These are phyloP conservation scores for Aphis gossypii DNA, from an alignment of 1,140 invertebrate genomes.

Conservation along the genomic window DNA sequence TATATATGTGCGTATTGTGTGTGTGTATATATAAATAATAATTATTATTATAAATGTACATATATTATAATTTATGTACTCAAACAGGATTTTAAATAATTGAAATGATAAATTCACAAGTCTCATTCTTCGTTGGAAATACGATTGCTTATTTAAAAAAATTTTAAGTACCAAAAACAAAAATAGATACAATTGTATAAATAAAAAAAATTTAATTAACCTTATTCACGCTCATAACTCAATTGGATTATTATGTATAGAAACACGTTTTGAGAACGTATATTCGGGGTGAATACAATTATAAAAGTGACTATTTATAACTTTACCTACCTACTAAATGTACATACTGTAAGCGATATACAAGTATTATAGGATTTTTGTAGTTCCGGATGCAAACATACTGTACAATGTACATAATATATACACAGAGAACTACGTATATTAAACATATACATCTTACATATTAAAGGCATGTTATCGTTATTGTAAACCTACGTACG, in stretches of 20 bases:
- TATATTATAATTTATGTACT: not conserved
- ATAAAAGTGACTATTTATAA: not conserved
- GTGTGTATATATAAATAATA: not conserved
- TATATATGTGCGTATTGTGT: too few species aligned
- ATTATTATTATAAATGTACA: not conserved
- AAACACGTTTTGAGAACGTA: not conserved
- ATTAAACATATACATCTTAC: not conserved
- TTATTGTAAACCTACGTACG: not conserved
- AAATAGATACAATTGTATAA: not conserved
- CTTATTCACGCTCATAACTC: not conserved
- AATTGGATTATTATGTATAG: not conserved
- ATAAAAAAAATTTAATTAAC: not conserved
- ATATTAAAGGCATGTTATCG: not conserved
- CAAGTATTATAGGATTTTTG: not conserved
- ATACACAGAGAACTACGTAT: not conserved
- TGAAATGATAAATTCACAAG: not conserved
- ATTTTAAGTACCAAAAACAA: not conserved
- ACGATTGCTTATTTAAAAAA: not conserved
- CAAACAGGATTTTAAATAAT: not conserved
- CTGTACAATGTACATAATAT: not conserved
- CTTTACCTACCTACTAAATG: not conserved
- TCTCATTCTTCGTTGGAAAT: not conserved
- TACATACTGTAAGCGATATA: not conserved
- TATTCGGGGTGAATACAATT: not conserved
- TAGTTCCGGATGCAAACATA: not conserved